Conservation (phyloP, 2,113 vertebrate species). For the Alethe diademata region DNA sequence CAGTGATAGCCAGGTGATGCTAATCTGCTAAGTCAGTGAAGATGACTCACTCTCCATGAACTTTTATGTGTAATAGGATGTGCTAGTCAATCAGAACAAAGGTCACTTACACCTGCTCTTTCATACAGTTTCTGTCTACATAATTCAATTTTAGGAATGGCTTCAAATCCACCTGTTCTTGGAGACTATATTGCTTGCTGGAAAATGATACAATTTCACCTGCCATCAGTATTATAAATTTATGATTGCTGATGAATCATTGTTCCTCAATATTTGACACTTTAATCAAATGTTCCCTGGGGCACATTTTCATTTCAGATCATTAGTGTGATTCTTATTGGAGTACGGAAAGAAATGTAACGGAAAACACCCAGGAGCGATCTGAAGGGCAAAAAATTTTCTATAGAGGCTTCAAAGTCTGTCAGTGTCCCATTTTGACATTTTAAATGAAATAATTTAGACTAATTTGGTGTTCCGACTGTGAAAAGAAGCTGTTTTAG, state of each 20-base stretch:
- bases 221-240: conserved; percentile 17
- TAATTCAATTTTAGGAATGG: not conserved
- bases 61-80: not conserved
- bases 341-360: not conserved
- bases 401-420: not conserved
- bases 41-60: not conserved
- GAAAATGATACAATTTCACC: not conserved
- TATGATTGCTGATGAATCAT: not conserved
- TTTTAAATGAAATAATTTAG: not conserved
- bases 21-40: not conserved
- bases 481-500: not conserved
- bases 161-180: not conserved
- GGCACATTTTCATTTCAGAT: not conserved
- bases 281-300: conserved; percentile 36
- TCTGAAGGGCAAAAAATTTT: not conserved
- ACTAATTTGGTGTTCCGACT: not conserved
- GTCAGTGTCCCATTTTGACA: not conserved
- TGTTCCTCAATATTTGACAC: not conserved
- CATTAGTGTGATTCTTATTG: conserved; percentile 11
- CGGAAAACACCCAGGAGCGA: not conserved
- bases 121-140: not conserved
- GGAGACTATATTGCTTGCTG: not conserved
- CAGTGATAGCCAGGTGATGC: not conserved
- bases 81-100: not conserved
- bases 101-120: not conserved